Evolutionary conservation across 2,113 vertebrate genomes (phyloP).

Genomic region (Notechis scutatus): DNA sequence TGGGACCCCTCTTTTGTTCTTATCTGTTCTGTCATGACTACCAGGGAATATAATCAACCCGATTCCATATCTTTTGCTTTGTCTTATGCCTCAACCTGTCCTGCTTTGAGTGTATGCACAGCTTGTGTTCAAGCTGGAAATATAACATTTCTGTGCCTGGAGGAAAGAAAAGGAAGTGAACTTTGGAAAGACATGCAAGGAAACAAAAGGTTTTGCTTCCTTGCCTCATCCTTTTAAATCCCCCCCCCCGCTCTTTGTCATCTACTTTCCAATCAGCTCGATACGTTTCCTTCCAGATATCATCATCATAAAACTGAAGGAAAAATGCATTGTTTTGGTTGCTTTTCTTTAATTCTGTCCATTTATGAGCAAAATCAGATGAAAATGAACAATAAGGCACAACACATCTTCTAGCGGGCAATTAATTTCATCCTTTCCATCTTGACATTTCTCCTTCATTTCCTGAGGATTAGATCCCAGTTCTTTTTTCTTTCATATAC

Average conservation of each 20-base stretch:
- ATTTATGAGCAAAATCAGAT: slow-evolving; percentile 6
- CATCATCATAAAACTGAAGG: background rate
- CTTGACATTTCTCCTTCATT: background rate
- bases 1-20: background rate
- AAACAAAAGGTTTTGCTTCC: slow-evolving; percentile 9
- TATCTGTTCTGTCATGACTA: background rate
- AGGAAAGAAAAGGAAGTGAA: slow-evolving; percentile 1
- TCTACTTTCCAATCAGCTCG: slow-evolving; percentile 19
- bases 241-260: slow-evolving; percentile 5
- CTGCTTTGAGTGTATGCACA: background rate
- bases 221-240: slow-evolving; percentile 11
- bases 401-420: background rate
- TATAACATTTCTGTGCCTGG: background rate
- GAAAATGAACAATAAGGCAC: background rate
- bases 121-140: slow-evolving; percentile 13
- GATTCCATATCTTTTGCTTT: background rate
- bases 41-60: slow-evolving; percentile 12
- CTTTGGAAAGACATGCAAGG: slow-evolving; percentile 40
- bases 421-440: slow-evolving; percentile 13
- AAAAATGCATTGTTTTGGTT: slow-evolving; percentile 13
- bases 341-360: background rate
- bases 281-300: slow-evolving; percentile 5
- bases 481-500: slow-evolving; percentile 10
- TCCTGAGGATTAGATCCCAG: background rate
- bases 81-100: background rate